These are phyloP conservation scores for Lasioglossum villosulum DNA, from an alignment of 2,888 invertebrate genomes.

Conservation along the genomic window DNA sequence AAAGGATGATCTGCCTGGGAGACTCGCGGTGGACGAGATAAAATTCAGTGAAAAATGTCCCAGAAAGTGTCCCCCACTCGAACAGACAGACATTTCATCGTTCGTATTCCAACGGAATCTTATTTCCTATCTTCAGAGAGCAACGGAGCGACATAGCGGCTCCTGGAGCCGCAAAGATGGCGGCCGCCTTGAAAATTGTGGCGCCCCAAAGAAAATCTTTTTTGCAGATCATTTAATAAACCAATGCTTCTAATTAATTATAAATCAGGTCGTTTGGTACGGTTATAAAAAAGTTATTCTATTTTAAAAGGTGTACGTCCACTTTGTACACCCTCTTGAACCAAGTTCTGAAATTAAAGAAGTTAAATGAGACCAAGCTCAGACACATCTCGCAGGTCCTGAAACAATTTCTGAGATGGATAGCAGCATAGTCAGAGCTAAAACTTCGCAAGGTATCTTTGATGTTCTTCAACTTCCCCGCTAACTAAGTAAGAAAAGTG, in stretches of 20 bases:
- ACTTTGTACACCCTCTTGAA: too few species aligned
- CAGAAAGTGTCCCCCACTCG: background rate
- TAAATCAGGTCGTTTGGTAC: too few species aligned
- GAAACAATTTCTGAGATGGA: background rate
- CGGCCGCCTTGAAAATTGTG: background rate
- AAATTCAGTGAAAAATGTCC: constrained; percentile 8
- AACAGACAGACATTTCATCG: background rate
- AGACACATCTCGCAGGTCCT: background rate
- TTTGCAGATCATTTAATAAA: too few species aligned
- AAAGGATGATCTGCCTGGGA: background rate
- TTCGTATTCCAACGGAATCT: background rate
- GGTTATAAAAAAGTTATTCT: too few species aligned
- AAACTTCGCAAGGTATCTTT: background rate
- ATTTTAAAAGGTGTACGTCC: too few species aligned
- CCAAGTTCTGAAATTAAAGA: too few species aligned
- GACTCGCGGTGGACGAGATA: background rate
- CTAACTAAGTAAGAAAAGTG: background rate
- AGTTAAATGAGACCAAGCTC: background rate
- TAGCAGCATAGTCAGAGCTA: background rate
- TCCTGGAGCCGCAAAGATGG: background rate
- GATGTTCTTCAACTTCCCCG: background rate
- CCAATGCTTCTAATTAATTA: too few species aligned
- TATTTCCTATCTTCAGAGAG: background rate
- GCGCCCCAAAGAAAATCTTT: too few species aligned
- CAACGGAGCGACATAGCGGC: background rate